These are phyloP conservation scores for Hipposideros larvatus DNA, from an alignment of 2,797 vertebrate genomes.

Conservation along the genomic window DNA sequence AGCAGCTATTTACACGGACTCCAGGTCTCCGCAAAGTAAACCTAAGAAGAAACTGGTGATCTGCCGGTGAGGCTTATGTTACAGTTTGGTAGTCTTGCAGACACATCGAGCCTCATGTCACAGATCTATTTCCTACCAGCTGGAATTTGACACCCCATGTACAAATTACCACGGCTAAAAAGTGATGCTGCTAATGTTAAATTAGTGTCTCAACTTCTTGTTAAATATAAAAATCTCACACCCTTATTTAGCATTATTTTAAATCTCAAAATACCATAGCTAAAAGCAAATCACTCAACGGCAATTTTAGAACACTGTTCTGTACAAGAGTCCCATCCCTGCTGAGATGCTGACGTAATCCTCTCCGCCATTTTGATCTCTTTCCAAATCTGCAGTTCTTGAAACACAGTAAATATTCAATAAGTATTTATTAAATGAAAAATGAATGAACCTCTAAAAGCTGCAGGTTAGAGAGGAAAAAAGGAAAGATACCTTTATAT, in stretches of 20 bases:
- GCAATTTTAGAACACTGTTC: not conserved
- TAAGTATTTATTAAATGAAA: conserved; percentile 15
- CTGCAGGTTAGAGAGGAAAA: not conserved
- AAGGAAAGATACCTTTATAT: not conserved
- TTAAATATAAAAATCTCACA: not conserved
- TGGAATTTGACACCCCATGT: conserved; percentile 29
- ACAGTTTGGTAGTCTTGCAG: not conserved
- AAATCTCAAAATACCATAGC: conserved; percentile 43
- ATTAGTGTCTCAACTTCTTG: conserved; percentile 6
- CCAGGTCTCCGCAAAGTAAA: not conserved
- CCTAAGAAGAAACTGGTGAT: not conserved
- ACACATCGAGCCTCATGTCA: not conserved
- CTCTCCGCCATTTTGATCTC: not conserved
- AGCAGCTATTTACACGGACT: not conserved
- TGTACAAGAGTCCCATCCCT: not conserved
- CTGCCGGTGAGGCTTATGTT: not conserved
- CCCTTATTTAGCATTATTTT: conserved; percentile 45
- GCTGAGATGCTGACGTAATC: not conserved
- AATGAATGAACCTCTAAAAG: conserved; percentile 26
- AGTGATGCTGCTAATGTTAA: not conserved
- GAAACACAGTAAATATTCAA: conserved; percentile 4
- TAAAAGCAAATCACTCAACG: not conserved
- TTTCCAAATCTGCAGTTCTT: not conserved
- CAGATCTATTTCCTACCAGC: conserved; percentile 35
- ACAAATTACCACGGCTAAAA: conserved; percentile 49